Percentiles rank a stretch among this genome's conserved stretches.
phyloP scores from a whole-genome alignment of 30 jellyfish, hydroid and myxozoan genomes.

The Clytia hemisphaerica region DNA sequence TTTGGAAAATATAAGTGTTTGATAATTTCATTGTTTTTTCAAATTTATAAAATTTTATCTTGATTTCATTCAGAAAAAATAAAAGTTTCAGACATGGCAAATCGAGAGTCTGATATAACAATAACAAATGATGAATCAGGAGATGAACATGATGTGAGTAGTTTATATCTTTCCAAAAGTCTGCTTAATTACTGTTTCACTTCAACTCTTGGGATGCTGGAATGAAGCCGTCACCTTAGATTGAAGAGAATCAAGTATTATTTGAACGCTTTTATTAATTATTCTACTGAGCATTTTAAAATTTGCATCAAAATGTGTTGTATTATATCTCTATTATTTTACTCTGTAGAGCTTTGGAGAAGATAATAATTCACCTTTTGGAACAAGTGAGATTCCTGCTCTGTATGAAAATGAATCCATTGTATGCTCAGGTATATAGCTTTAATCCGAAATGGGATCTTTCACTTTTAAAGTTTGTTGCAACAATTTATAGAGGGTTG shows the following conservation, averaged over 20 bases:
- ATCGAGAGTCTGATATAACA: constrained; percentile 60
- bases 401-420: constrained; percentile 33
- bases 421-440: constrained; percentile 30
- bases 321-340: too few species aligned
- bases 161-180: background rate
- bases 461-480: background rate
- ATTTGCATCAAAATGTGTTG: too few species aligned
- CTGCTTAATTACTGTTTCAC: background rate
- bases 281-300: too few species aligned
- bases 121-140: constrained; percentile 62
- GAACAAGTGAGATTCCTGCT: constrained; percentile 33
- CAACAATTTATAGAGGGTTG: background rate
- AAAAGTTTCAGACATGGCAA: background rate
- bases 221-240: too few species aligned
- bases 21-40: too few species aligned
- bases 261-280: too few species aligned
- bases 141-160: constrained; percentile 69
- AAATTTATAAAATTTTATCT: too few species aligned
- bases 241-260: too few species aligned
- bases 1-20: too few species aligned
- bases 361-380: constrained; percentile 34
- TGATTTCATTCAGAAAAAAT: too few species aligned
- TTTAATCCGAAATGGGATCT: background rate
- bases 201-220: too few species aligned
- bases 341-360: background rate